phyloP scores from a whole-genome alignment of 2,888 invertebrate species.

The Bedellia somnulentella region DNA sequence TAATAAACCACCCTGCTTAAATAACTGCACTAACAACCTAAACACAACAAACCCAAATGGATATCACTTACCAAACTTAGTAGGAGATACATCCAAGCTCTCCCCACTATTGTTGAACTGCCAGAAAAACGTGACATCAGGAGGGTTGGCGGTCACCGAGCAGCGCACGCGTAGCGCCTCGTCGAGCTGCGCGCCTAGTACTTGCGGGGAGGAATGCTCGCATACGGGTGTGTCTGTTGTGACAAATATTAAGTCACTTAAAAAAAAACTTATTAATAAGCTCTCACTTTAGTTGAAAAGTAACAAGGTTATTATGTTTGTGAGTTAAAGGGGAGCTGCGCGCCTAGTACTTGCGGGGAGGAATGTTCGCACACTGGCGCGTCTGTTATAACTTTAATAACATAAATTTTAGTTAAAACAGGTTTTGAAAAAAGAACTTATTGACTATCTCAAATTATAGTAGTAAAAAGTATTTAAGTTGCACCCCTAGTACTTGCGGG shows the following conservation, averaged over 20 bases:
- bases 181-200: constrained; percentile 84
- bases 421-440: no score
- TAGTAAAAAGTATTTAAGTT: no score
- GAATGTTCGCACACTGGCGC: constrained; percentile 78
- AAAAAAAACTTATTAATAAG: no score
- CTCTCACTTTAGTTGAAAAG: no score
- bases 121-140: constrained; percentile 84
- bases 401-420: no score
- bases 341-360: constrained; percentile 78
- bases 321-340: no score
- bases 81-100: constrained; percentile 77
- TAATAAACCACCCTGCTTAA: no score
- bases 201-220: constrained; percentile 67
- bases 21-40: neutral
- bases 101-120: constrained; percentile 90
- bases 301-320: no score
- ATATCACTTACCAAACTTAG: constrained; percentile 39
- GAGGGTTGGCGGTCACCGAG: constrained; percentile 85
- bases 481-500: no score
- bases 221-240: constrained; percentile 81
- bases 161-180: constrained; percentile 81
- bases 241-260: no score
- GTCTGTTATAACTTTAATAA: constrained; percentile 65
- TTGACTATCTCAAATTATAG: no score
- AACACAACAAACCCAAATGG: neutral